Percentiles rank a stretch among this genome's conserved stretches.
phyloP scores from a whole-genome alignment of 2,888 invertebrate species.

The Ophion costatus region DNA sequence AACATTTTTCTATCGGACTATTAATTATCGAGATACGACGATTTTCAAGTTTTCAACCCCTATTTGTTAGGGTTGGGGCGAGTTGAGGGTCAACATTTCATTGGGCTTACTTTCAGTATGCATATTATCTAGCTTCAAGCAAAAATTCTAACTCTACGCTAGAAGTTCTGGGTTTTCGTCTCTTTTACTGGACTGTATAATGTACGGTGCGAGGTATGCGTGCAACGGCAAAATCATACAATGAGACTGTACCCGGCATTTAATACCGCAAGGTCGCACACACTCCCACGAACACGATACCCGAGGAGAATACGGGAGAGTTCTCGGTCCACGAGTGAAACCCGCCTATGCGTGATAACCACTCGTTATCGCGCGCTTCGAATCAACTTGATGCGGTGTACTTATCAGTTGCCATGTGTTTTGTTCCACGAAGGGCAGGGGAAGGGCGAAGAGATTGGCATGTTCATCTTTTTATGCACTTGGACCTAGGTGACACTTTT shows the following conservation, averaged over 20 bases:
- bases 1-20: too few relatives aligned
- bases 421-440: neutral
- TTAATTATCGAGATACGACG: too few relatives aligned
- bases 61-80: too few relatives aligned
- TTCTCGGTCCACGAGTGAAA: slow-evolving; percentile 17
- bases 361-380: slow-evolving; percentile 6
- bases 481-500: too few relatives aligned
- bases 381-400: neutral
- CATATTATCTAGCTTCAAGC: too few relatives aligned
- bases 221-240: neutral
- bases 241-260: neutral
- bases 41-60: too few relatives aligned
- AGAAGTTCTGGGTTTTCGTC: too few relatives aligned
- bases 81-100: too few relatives aligned
- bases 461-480: neutral
- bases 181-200: neutral
- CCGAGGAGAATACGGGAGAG: neutral
- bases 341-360: slow-evolving; percentile 53
- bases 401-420: slow-evolving; percentile 27
- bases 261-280: slow-evolving; percentile 29
- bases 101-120: too few relatives aligned
- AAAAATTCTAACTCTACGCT: too few relatives aligned
- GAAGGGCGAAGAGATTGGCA: neutral
- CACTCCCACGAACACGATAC: slow-evolving; percentile 18
- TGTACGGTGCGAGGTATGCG: neutral